These are phyloP conservation scores for Pseudomyrmex concolor DNA, from an alignment of 1,140 invertebrate genomes.

Conservation along the genomic window DNA sequence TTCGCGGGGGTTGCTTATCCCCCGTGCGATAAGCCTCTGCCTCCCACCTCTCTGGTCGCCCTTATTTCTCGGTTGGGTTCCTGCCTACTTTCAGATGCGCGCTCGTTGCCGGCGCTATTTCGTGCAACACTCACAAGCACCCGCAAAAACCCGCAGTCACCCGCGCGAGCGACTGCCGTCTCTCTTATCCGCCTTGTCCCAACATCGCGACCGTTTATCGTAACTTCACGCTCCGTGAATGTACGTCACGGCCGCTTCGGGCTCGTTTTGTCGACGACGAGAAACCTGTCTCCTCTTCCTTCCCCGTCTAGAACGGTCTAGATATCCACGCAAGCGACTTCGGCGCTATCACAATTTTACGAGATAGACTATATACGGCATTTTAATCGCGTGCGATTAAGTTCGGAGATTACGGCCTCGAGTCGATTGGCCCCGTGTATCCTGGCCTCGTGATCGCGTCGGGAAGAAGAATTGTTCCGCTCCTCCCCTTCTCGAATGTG, in stretches of 20 bases:
- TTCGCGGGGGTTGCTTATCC: constrained; percentile 34
- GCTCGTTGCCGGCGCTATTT: constrained; percentile 44
- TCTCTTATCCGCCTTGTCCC: constrained; percentile 63
- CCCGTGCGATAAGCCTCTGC: constrained; percentile 44
- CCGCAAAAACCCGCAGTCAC: constrained; percentile 52
- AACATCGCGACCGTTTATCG: constrained; percentile 66
- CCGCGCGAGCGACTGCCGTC: constrained; percentile 32
- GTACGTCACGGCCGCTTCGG: constrained; percentile 60
- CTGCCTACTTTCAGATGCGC: constrained; percentile 44
- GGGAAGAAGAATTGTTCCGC: constrained; percentile 14
- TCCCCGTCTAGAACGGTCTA: constrained; percentile 35
- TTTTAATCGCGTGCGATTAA: constrained; percentile 44
- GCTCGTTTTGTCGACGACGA: constrained; percentile 58
- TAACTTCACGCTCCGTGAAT: constrained; percentile 70
- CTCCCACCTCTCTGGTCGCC: constrained; percentile 2
- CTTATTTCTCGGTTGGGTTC: constrained; percentile 53
- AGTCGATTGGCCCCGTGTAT: constrained; percentile 27
- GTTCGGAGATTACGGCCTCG: constrained; percentile 31
- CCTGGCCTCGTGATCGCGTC: constrained; percentile 12
- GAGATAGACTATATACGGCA: constrained; percentile 6
- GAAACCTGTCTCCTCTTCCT: too few species aligned
- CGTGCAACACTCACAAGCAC: constrained; percentile 43
- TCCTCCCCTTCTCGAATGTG: neutral
- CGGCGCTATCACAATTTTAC: constrained; percentile 39
- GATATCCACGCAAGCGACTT: constrained; percentile 47